Evolutionary conservation across 2,888 invertebrate species (phyloP).

Genomic region (Meandrusa payeni): DNA sequence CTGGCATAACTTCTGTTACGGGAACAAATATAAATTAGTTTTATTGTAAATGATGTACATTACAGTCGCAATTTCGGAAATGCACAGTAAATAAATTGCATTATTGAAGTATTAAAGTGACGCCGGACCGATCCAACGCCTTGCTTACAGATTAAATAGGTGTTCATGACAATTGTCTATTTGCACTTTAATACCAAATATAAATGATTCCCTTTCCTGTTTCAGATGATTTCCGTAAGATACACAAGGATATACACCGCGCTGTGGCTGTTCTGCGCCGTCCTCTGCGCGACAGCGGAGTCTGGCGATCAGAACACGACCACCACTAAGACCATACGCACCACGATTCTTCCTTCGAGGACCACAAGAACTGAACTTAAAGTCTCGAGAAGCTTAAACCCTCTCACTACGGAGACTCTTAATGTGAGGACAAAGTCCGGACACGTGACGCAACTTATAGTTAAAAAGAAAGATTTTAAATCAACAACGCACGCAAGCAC

Average conservation of each 20-base stretch:
- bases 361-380: constrained; percentile 87
- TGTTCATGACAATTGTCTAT: no score
- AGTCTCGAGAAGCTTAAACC: constrained; percentile 88
- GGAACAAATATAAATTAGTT: no score
- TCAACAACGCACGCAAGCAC: constrained; percentile 44
- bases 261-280: constrained; percentile 54
- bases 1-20: no score
- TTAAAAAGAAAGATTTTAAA: constrained; percentile 85
- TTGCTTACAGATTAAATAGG: no score
- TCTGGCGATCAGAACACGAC: constrained; percentile 59
- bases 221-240: constrained; percentile 75
- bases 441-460: constrained; percentile 87
- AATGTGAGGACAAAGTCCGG: constrained; percentile 89
- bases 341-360: constrained; percentile 77
- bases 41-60: no score
- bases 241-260: constrained; percentile 58
- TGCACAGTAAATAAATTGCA: no score
- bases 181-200: no score
- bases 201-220: no score
- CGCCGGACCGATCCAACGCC: no score
- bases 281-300: constrained; percentile 42
- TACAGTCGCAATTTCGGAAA: no score
- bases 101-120: no score
- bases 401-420: constrained; percentile 88
- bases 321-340: constrained; percentile 64